These are phyloP conservation scores for Diploscapter pachys DNA, from an alignment of 1,140 invertebrate species.

Conservation along the genomic window DNA sequence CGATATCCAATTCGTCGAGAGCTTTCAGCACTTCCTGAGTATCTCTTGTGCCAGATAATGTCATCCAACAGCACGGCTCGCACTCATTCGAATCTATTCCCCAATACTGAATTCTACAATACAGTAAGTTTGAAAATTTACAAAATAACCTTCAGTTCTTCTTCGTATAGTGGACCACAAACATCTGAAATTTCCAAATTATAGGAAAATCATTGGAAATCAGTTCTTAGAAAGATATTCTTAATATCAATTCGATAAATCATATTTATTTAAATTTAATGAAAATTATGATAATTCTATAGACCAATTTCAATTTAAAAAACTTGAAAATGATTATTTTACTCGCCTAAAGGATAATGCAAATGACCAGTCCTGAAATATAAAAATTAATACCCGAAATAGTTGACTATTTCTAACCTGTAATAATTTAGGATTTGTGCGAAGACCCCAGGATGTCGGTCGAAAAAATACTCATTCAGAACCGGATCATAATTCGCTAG, in stretches of 20 bases:
- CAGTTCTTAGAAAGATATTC: no score
- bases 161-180: conserved; percentile 84
- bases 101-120: conserved; percentile 76
- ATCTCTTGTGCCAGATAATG: conserved; percentile 80
- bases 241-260: no score
- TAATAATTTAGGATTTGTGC: conserved; percentile 84
- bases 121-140: no score
- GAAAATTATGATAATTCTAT: no score
- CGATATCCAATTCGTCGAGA: conserved; percentile 48
- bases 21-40: conserved; percentile 62
- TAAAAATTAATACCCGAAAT: not conserved
- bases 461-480: conserved; percentile 97
- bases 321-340: no score
- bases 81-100: conserved; percentile 85
- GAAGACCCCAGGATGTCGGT: conserved; percentile 94
- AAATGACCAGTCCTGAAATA: conserved; percentile 35
- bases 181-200: conserved; percentile 21
- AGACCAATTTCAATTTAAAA: no score
- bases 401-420: conserved; percentile 84
- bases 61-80: conserved; percentile 96
- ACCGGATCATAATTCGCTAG: conserved; percentile 91
- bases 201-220: no score
- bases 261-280: no score
- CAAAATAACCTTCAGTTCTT: conserved; percentile 68
- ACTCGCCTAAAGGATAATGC: conserved; percentile 41